These are phyloP conservation scores for Sula dactylatra DNA, from an alignment of 2,113 vertebrate genomes.

Conservation along the genomic window DNA sequence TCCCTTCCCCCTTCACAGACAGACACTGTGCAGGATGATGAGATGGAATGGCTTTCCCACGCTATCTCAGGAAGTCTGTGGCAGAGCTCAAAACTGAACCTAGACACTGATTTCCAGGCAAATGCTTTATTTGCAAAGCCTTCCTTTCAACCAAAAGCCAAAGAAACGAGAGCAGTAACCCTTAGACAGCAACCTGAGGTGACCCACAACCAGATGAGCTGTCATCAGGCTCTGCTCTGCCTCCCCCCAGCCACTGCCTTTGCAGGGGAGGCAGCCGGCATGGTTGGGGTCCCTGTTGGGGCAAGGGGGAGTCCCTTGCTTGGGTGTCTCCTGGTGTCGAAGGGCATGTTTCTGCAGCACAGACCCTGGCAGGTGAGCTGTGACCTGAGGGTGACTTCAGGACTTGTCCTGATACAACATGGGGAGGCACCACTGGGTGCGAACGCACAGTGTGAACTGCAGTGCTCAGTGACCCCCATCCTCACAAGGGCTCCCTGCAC, in stretches of 20 bases:
- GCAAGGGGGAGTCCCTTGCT: neutral
- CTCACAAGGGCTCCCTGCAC: neutral
- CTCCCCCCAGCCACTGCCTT: neutral
- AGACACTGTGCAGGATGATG: neutral
- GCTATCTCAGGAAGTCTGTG: neutral
- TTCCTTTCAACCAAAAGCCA: neutral
- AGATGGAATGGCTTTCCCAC: conserved; percentile 19
- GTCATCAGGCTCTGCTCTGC: neutral
- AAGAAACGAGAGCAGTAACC: neutral
- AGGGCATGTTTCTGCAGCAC: neutral
- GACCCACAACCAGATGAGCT: neutral
- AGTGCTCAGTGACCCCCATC: neutral
- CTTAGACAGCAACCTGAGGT: neutral
- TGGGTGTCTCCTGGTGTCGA: accelerated
- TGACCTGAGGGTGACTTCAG: neutral
- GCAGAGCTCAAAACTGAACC: neutral
- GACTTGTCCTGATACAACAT: neutral
- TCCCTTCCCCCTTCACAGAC: neutral
- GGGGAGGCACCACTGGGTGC: neutral
- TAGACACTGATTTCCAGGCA: neutral
- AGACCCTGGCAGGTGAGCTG: neutral
- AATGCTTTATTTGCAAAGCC: neutral
- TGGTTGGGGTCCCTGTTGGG: neutral
- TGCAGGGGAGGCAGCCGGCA: neutral
- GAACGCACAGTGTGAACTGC: accelerated